Evolutionary conservation across 2,888 invertebrate genomes (phyloP), one percentile per base, ranked within the genome.

Genomic region (Agapostemon virescens): DNA sequence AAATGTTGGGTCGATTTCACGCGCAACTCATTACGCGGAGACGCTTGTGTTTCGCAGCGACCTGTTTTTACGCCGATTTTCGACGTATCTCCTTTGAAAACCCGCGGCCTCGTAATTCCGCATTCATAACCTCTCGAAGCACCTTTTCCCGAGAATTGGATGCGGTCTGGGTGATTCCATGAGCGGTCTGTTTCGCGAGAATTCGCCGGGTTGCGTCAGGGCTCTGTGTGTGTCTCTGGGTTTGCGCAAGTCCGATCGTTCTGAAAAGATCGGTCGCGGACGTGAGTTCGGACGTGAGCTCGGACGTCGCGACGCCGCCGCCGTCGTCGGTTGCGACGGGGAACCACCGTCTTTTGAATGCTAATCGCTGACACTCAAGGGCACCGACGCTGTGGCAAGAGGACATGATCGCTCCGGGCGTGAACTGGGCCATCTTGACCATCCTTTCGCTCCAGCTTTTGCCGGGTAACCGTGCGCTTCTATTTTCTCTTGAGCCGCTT

Each of bases 161-260:
- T 52, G 33, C 81, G 82, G 77, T 69, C 38, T 52, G 40, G 30
- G 42, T 49, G 52, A 2, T 63, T 30, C 73, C 66, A 71, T 66
- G 58, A 26, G 61, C 69, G 26, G 20, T 2, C n/a, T 36, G 42
- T 64, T 75, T 74, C 69, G 69, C 74, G 69, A 30, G 80, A 77
- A 85, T 84, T 84, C 70, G 77, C 64, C 26, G 79, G 33, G 71
- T 87, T 87, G 82, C 86, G 75, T 73, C 76, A 83, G 80, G 30
- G 7, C 33, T 20, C 33, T 83, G 82, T 77, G 42, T 71, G 75
- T 38, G 38, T 64, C 23, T 64, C 45, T 64, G 52, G 17, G 36
- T 81, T 91, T 91, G 87, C 90, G 88, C 87, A 90, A 91, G 81
- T 84, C 84, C 86, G 87, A 90, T 90, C 90, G 89, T 90, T 90